Evolutionary conservation across 2,113 vertebrate species (phyloP).

Genomic region (Deroptyus accipitrinus): DNA sequence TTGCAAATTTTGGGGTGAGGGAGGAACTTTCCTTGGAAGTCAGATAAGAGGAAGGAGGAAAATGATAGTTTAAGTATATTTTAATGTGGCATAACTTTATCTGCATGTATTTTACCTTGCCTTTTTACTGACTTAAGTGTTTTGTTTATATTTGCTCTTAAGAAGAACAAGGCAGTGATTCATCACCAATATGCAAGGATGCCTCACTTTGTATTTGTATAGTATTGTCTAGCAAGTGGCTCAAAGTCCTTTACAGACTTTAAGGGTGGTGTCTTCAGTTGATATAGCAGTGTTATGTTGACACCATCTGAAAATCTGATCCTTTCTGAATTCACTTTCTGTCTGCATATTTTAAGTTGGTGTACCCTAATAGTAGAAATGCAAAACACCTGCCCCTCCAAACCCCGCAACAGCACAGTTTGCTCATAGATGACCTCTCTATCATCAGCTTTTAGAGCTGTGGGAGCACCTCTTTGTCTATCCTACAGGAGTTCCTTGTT

Average conservation of each 20-base stretch:
- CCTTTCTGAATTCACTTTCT: background rate
- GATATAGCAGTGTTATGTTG: background rate
- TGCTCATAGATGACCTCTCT: background rate
- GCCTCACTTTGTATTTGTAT: slow-evolving; percentile 22
- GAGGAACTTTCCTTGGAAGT: background rate
- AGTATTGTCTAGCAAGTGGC: background rate
- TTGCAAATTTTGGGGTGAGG: background rate
- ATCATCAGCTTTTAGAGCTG: background rate
- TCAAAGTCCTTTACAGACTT: background rate
- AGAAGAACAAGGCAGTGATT: slow-evolving; percentile 13
- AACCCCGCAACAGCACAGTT: background rate
- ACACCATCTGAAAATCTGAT: slow-evolving; percentile 26
- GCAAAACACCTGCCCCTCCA: background rate
- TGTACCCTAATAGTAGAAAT: background rate
- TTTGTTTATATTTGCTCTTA: slow-evolving; percentile 22
- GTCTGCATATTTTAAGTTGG: background rate
- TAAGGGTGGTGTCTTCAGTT: background rate
- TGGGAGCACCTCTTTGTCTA: background rate
- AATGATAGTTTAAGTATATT: background rate
- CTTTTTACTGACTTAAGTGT: background rate
- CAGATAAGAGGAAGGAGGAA: background rate
- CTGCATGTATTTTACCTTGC: background rate
- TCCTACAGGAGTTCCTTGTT: background rate
- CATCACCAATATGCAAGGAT: background rate
- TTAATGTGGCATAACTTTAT: background rate